phyloP scores from a whole-genome alignment of 2,888 invertebrate species.

The Athrips mouffetella region DNA sequence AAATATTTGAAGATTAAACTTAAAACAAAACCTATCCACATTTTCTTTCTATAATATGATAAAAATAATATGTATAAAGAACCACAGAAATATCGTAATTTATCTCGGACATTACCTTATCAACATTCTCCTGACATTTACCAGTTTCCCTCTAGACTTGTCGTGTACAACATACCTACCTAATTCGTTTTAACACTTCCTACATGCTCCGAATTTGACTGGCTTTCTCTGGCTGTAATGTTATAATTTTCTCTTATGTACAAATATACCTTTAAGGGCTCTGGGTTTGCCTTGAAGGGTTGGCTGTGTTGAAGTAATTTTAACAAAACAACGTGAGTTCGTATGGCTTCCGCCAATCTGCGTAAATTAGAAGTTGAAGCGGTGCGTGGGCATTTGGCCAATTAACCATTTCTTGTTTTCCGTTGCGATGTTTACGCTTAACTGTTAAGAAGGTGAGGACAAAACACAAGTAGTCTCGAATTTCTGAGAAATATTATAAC shows the following conservation, averaged over 20 bases:
- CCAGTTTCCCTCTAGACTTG: conserved; percentile 8
- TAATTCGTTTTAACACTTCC: conserved; percentile 13
- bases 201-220: conserved; percentile 16
- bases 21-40: too few relatives aligned
- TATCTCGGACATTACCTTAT: too few relatives aligned
- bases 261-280: neutral
- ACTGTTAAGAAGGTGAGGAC: too few relatives aligned
- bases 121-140: conserved; percentile 6
- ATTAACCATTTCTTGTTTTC: neutral
- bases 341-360: conserved; percentile 5
- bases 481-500: too few relatives aligned
- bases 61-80: too few relatives aligned
- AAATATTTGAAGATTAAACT: too few relatives aligned
- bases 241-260: conserved; percentile 11
- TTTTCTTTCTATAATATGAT: too few relatives aligned
- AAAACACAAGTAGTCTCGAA: too few relatives aligned
- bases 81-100: too few relatives aligned
- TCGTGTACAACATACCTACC: conserved; percentile 12
- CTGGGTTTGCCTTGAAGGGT: conserved; percentile 12
- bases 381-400: conserved; percentile 3
- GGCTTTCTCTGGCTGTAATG: conserved; percentile 14
- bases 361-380: conserved; percentile 2
- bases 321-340: neutral
- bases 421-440: neutral
- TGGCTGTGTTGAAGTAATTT: neutral